These are phyloP conservation scores for Melipona bicolor DNA, from an alignment of 2,888 invertebrate species.

Conservation along the genomic window DNA sequence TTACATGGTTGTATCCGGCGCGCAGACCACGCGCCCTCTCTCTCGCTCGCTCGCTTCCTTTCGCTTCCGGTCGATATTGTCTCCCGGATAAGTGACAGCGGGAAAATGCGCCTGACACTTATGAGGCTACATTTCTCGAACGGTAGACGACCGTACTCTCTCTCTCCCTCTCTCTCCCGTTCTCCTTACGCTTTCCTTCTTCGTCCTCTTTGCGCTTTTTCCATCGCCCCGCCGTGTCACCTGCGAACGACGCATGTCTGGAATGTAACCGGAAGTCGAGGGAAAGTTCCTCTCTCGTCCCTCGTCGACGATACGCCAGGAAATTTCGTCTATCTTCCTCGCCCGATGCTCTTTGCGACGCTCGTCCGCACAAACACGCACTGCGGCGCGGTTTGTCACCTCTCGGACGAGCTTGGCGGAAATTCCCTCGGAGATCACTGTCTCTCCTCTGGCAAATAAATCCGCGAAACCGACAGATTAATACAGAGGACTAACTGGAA, in stretches of 20 bases:
- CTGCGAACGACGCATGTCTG: conserved; percentile 23
- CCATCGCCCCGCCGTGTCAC: not conserved
- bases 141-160: not conserved
- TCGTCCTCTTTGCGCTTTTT: not conserved
- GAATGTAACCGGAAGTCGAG: conserved; percentile 26
- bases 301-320: conserved; percentile 11
- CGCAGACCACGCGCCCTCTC: conserved; percentile 3
- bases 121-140: conserved; percentile 59
- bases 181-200: not conserved
- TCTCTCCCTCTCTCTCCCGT: not conserved
- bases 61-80: conserved; percentile 54
- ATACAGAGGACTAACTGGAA: too few species aligned
- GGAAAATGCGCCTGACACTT: conserved; percentile 62
- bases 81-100: conserved; percentile 52
- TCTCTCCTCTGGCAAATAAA: too few species aligned
- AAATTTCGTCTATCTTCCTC: not conserved
- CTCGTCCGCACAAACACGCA: not conserved
- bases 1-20: conserved; percentile 30
- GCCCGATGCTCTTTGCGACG: not conserved
- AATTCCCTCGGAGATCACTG: too few species aligned
- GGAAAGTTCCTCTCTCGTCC: conserved; percentile 8
- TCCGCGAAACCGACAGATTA: too few species aligned
- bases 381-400: too few species aligned
- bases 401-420: too few species aligned
- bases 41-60: too few species aligned